phyloP scores from a whole-genome alignment of 2,888 invertebrate species.

The Hermaeophaga mercurialis region DNA sequence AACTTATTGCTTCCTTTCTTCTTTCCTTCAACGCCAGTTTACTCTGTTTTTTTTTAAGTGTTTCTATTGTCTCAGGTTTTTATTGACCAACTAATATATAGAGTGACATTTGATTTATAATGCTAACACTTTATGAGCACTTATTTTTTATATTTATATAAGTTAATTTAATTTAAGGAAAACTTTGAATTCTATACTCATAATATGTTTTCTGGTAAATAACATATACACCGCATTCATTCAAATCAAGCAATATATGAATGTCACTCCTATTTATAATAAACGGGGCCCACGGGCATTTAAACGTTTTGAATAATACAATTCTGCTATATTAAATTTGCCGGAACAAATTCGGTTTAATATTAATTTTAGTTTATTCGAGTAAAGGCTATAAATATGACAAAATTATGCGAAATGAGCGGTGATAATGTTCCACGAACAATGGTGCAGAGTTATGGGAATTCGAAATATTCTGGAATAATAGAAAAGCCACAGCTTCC shows the following conservation, averaged over 20 bases:
- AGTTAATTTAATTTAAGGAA: too few species aligned
- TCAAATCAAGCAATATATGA: background rate
- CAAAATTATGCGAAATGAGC: constrained; percentile 27
- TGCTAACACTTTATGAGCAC: too few species aligned
- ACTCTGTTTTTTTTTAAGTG: too few species aligned
- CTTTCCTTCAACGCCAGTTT: too few species aligned
- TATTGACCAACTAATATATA: too few species aligned
- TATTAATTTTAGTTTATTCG: constrained; percentile 31
- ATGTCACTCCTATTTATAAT: constrained; percentile 17
- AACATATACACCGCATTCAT: background rate
- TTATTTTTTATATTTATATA: too few species aligned
- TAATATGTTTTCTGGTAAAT: too few species aligned
- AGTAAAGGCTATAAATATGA: constrained; percentile 31
- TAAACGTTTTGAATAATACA: constrained; percentile 32
- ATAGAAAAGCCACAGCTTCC: constrained; percentile 16
- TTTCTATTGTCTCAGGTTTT: too few species aligned
- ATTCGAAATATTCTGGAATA: constrained; percentile 24
- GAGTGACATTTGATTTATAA: too few species aligned
- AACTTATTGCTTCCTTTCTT: too few species aligned
- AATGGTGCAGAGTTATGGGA: constrained; percentile 25
- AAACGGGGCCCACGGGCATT: constrained; percentile 28
- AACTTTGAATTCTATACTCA: too few species aligned
- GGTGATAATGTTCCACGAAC: constrained; percentile 24
- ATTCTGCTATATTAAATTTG: constrained; percentile 32
- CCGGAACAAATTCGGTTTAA: constrained; percentile 31